phyloP scores from a whole-genome alignment of 1,140 invertebrate genomes.

The Liolophura sinensis region DNA sequence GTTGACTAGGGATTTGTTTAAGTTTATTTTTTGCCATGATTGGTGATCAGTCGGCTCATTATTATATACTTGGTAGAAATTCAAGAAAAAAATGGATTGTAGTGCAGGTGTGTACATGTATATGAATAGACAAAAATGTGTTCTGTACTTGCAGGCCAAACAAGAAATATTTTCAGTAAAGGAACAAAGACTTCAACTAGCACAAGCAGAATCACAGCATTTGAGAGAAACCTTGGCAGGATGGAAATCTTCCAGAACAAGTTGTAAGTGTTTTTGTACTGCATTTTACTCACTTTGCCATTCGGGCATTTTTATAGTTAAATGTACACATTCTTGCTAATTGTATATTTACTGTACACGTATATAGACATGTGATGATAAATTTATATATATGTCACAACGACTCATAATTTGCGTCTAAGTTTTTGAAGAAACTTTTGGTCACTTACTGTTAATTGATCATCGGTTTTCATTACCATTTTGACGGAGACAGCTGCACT shows the following conservation, averaged over 20 bases:
- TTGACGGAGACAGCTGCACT: not conserved
- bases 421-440: too few relatives aligned
- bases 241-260: constrained; percentile 57
- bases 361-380: not conserved
- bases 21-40: too few relatives aligned
- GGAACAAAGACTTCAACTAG: constrained; percentile 86
- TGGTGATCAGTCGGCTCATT: too few relatives aligned
- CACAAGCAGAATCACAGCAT: constrained; percentile 95
- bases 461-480: too few relatives aligned
- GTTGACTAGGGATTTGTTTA: too few relatives aligned
- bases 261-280: constrained; percentile 48
- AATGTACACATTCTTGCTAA: not conserved
- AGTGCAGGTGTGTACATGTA: too few relatives aligned
- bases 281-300: not conserved
- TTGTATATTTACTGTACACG: too few relatives aligned
- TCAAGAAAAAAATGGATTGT: too few relatives aligned
- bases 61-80: too few relatives aligned
- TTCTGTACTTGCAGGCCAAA: constrained; percentile 77
- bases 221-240: constrained; percentile 85
- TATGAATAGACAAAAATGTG: too few relatives aligned
- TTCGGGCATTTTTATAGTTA: not conserved
- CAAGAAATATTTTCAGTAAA: constrained; percentile 96
- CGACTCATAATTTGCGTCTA: too few relatives aligned
- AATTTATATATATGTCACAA: not conserved
- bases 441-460: too few relatives aligned